Evolutionary conservation across 2,888 invertebrate genomes (phyloP), one percentile per base, ranked within the genome.

Genomic region (Elaeidobius kamerunicus): DNA sequence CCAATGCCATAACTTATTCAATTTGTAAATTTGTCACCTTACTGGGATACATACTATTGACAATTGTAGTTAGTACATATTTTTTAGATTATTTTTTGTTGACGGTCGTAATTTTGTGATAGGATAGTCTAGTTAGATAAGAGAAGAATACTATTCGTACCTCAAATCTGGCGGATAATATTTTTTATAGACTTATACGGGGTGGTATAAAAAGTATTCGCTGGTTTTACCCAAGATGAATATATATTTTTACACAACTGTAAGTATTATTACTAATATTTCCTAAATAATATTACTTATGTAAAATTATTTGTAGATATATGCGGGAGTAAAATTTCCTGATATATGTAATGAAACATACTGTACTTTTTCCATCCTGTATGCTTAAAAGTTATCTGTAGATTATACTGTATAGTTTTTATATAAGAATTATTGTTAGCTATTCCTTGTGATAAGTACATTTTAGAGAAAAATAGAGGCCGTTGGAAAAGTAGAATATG

Each of bases 371-470:
- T 30, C 44, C 44, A 28, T 43, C 51, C 51, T 51, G 51, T 51
- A 51, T 51, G 36, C 27, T 38, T 28, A 30, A 27, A 51, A 51
- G 32, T 45, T 45, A 49, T 43, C 39, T 54, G 54, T 49, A 54
- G 43, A 39, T 30, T 41, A 45, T 52, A 42, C 30, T 55, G 47
- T 55, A 55, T 45, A 55, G 51, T 55, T 52, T 55, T 46, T 51
- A 51, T 42, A 46, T 49, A 50, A 47, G 49, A 42, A 49, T 44
- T 44, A 54, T 49, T 54, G 49, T 54, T 54, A 54, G 44, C 19
- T 51, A 46, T 46, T 47, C 43, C 39, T 56, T 56, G 56, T 56
- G 56, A 56, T 56, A 55, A 55, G 45, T 55, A 50, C 38, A 42
- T 52, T 47, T 47, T 47, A 47, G 47, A 44, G 12, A 35, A 38